Conservation (phyloP, 2,797 vertebrate species). For the Remorina albescens region DNA sequence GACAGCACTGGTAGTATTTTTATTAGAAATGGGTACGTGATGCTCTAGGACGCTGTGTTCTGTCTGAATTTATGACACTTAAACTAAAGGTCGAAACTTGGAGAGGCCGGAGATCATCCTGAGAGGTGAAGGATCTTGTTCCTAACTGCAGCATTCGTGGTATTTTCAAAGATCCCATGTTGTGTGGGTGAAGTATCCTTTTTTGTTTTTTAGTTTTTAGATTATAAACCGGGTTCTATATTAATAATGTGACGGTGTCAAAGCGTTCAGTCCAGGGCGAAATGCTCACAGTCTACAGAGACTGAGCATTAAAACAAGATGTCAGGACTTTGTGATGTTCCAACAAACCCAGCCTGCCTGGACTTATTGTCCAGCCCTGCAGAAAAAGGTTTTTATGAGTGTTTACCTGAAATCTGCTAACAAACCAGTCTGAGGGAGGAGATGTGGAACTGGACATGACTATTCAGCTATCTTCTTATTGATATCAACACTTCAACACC, state of each 20-base stretch:
- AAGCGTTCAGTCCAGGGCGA: too few species aligned
- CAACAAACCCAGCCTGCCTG: background rate
- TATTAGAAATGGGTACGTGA: background rate
- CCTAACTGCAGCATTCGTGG: background rate
- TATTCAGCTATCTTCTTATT: background rate
- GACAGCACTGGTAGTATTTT: slow-evolving; percentile 1
- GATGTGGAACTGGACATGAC: too few species aligned
- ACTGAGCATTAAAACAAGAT: too few species aligned
- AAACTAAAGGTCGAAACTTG: slow-evolving; percentile 9
- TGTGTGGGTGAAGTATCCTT: background rate
- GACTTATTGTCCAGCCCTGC: background rate
- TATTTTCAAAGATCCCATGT: background rate
- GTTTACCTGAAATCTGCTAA: too few species aligned
- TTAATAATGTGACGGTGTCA: too few species aligned
- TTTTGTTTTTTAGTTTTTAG: background rate
- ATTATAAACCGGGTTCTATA: too few species aligned
- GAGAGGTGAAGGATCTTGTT: background rate
- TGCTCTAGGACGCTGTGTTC: background rate
- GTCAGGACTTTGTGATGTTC: background rate
- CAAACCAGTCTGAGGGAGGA: too few species aligned
- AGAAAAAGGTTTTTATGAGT: too few species aligned
- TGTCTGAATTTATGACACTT: background rate
- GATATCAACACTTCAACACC: too few species aligned
- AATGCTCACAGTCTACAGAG: too few species aligned
- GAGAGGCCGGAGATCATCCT: background rate